These are phyloP conservation scores for Orycteropus afer DNA, from an alignment of 2,113 vertebrate species.

Conservation along the genomic window DNA sequence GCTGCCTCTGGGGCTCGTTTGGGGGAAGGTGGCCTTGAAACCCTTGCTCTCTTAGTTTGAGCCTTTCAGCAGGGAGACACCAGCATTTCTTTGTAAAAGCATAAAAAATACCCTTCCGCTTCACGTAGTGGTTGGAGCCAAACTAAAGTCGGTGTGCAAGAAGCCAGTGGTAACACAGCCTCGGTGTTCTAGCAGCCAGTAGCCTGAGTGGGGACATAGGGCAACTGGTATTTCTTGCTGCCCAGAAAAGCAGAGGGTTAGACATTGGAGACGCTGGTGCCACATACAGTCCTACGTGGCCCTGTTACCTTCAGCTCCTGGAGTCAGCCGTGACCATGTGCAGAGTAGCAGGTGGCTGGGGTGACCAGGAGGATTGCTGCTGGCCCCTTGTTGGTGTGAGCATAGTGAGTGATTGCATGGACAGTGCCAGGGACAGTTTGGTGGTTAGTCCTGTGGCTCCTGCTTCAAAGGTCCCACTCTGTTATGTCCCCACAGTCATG, in stretches of 20 bases:
- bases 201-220: neutral
- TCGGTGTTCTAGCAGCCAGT: neutral
- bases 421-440: too few species aligned
- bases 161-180: neutral
- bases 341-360: rapidly evolving
- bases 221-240: neutral
- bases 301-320: neutral
- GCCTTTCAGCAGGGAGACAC: neutral
- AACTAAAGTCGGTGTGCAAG: neutral
- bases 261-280: rapidly evolving
- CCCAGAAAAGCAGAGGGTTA: neutral
- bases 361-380: too few species aligned
- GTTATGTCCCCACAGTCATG: neutral
- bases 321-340: rapidly evolving
- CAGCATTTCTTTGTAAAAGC: conserved; percentile 36
- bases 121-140: neutral
- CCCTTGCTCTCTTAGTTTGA: neutral
- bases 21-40: neutral
- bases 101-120: conserved; percentile 4
- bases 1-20: neutral
- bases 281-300: rapidly evolving
- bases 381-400: too few species aligned
- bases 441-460: too few species aligned
- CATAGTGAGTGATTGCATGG: too few species aligned
- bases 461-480: too few species aligned